Evolutionary conservation across 1,140 invertebrate species (phyloP).

Genomic region (Drosophila sulfurigaster): DNA sequence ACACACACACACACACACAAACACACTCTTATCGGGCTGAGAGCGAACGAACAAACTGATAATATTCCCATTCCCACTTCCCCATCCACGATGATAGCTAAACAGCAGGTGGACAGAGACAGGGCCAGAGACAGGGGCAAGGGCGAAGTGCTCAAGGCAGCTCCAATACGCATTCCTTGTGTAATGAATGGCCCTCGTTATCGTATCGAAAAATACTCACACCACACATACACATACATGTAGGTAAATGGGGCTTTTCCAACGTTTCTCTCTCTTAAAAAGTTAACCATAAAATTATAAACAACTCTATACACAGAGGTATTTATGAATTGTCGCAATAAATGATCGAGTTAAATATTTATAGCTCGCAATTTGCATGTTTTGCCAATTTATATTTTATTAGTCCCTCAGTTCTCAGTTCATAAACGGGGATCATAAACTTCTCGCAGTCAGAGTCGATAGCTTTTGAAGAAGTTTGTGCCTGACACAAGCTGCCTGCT

Average conservation of each 20-base stretch:
- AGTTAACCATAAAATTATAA: constrained; percentile 3
- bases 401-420: background rate
- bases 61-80: constrained; percentile 21
- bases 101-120: background rate
- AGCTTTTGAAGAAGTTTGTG: background rate
- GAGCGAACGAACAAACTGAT: constrained; percentile 24
- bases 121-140: background rate
- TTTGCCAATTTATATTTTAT: background rate
- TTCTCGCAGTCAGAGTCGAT: background rate
- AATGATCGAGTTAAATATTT: background rate
- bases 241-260: background rate
- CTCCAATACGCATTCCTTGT: constrained; percentile 47
- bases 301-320: no score
- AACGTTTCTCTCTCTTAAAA: background rate
- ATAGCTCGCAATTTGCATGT: background rate
- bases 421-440: background rate
- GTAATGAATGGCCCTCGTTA: constrained; percentile 48
- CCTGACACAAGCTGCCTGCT: background rate
- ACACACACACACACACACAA: constrained; percentile 12
- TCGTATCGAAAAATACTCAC: constrained; percentile 12
- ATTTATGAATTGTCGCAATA: constrained; percentile 3
- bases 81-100: constrained; percentile 13
- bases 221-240: constrained; percentile 32
- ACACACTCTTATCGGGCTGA: constrained; percentile 17
- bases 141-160: background rate